Evolutionary conservation across 2,888 invertebrate genomes (phyloP).

Genomic region (Elmis aenea): DNA sequence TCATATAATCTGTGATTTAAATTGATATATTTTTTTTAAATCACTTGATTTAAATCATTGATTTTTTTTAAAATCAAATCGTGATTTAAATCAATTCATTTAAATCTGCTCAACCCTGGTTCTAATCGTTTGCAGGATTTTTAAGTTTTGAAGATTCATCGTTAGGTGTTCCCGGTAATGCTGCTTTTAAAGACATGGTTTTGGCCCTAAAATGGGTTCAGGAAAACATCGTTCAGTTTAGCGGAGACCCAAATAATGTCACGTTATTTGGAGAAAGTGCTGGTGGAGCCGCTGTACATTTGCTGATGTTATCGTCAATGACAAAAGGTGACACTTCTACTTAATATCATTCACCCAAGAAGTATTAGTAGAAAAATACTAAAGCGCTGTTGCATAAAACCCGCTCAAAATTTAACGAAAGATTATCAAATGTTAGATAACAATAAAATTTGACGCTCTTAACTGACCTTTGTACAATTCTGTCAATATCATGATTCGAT

Average conservation of each 20-base stretch:
- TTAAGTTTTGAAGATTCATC: conserved; percentile 41
- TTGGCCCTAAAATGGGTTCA: conserved; percentile 47
- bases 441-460: too few relatives aligned
- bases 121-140: conserved; percentile 42
- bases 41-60: background rate
- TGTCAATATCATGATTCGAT: too few relatives aligned
- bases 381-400: too few relatives aligned
- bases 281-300: conserved; percentile 45
- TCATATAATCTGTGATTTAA: too few relatives aligned
- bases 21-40: conserved; percentile 2
- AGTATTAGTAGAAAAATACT: too few relatives aligned
- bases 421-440: too few relatives aligned
- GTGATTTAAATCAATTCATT: too few relatives aligned
- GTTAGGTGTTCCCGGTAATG: conserved; percentile 46
- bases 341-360: too few relatives aligned
- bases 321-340: conserved; percentile 29
- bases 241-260: conserved; percentile 46
- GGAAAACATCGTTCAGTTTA: conserved; percentile 44
- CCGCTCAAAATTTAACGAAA: too few relatives aligned
- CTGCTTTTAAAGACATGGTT: conserved; percentile 48
- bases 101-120: too few relatives aligned
- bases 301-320: conserved; percentile 45
- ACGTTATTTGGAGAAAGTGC: conserved; percentile 49
- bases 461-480: too few relatives aligned
- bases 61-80: too few relatives aligned